Base-by-base conservation (phyloP, 2,113 vertebrate genomes). In the Calypte anna region DNA sequence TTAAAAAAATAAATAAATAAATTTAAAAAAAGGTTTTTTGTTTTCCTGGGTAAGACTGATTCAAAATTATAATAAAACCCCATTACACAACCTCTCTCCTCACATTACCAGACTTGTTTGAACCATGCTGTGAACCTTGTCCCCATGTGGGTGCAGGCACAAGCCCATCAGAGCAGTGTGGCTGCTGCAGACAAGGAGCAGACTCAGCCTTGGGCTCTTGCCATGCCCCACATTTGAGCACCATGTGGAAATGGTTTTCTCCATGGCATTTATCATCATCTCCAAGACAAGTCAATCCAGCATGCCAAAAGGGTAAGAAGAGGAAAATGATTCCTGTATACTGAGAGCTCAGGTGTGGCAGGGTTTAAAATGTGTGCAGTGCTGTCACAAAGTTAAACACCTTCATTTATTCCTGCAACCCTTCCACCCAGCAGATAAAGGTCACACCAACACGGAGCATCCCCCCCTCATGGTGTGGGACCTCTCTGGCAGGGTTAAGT, bases 231-330 rank as follows among this genome's bases (percentile, higher is more conserved):
- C 62, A 27, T 18, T 3, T 16, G 18, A 76, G 85, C 21, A 5
- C 38, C 61, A 54, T 0, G 13, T 58, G 80, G 55, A 7, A 66
- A 10, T 5, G 14, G 73, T 11, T 75, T 44, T 55, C 74, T 58
- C 84, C 20, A 0, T 0, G 3, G 51, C 20, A 9, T 79, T 81
- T 73, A 48, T 1, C 59, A 86, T 4, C 0, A 0, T 12, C 77
- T 67, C 80, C 55, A 8, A 54, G 83, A 92, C 33, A 17, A 68
- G 40, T 57, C 90, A 43, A 69, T 59, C 77, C 84, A 66, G 83
- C 7, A 1, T 0, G 4, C 21, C 57, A 59, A 38, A 22, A 77
- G 33, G 57, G 20, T 25, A 23, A 8, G 0, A 33, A 59, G 21
- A 73, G 44, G 59, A n/a, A 40, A 68, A 54, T 2, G 4, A 46